phyloP scores from a whole-genome alignment of 1,140 invertebrate genomes.

The Sycophaga agraensis region DNA sequence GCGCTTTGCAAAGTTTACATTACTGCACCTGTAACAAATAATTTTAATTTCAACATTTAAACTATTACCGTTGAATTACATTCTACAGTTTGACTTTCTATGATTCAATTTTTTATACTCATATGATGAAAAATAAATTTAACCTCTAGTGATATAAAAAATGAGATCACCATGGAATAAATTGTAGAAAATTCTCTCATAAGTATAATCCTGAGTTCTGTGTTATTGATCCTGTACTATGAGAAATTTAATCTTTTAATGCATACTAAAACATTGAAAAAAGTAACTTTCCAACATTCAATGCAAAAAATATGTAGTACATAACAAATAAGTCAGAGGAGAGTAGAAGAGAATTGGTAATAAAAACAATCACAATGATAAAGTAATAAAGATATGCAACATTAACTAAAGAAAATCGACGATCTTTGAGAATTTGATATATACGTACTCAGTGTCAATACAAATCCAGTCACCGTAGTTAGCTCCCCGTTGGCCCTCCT shows the following conservation, averaged over 20 bases:
- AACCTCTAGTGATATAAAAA: too few relatives aligned
- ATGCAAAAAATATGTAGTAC: not conserved
- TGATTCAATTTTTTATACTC: too few relatives aligned
- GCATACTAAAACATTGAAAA: too few relatives aligned
- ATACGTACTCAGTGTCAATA: conserved; percentile 51
- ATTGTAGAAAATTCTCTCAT: too few relatives aligned
- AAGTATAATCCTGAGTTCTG: too few relatives aligned
- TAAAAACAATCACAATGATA: not conserved
- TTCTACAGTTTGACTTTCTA: too few relatives aligned
- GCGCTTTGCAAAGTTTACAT: conserved; percentile 92
- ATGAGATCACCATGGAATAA: too few relatives aligned
- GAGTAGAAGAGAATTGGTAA: not conserved
- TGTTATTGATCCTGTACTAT: too few relatives aligned
- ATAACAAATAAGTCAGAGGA: not conserved
- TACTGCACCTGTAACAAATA: conserved; percentile 72
- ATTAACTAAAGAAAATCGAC: not conserved
- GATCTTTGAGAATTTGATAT: not conserved
- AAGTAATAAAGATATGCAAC: not conserved
- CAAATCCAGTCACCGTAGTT: conserved; percentile 57
- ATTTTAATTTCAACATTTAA: not conserved
- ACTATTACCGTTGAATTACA: too few relatives aligned
- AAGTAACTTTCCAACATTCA: too few relatives aligned
- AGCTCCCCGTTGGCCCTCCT: conserved; percentile 44
- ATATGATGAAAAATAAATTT: too few relatives aligned
- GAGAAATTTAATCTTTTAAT: too few relatives aligned